These are phyloP conservation scores for Litoditis marina DNA, from an alignment of 2,888 invertebrate genomes.

Conservation along the genomic window DNA sequence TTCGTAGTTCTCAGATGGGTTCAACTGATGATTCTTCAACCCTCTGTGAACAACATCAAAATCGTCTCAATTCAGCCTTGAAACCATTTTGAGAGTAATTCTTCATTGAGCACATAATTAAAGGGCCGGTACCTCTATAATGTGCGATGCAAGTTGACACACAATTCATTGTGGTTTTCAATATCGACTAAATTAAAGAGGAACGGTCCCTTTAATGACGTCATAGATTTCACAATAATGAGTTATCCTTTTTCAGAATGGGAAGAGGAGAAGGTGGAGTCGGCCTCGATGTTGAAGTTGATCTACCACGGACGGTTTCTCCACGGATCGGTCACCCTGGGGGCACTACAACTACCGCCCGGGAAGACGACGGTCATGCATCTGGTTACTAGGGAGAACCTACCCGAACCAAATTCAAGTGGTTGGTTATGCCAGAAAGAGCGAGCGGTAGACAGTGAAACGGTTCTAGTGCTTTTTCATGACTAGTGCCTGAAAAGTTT, in stretches of 20 bases:
- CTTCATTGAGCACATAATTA: background rate
- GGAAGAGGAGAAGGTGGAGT: slow-evolving; percentile 86
- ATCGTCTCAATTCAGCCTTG: too few species aligned
- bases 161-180: too few species aligned
- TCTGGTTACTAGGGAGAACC: slow-evolving; percentile 95
- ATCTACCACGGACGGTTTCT: slow-evolving; percentile 93
- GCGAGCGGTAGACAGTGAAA: too few species aligned
- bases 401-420: slow-evolving; percentile 86
- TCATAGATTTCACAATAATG: background rate
- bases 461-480: background rate
- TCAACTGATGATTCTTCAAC: too few species aligned
- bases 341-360: slow-evolving; percentile 86
- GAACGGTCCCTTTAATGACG: too few species aligned
- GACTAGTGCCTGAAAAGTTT: too few species aligned
- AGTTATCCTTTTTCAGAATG: slow-evolving; percentile 73
- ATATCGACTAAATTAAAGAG: too few species aligned
- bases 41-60: too few species aligned
- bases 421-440: too few species aligned
- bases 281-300: slow-evolving; percentile 87
- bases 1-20: too few species aligned
- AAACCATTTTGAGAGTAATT: background rate
- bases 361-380: slow-evolving; percentile 99
- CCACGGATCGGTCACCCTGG: slow-evolving; percentile 47
- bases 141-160: too few species aligned
- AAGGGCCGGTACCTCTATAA: too few species aligned